Base-by-base conservation (phyloP, 2,888 invertebrate species). In the Serripes groenlandicus region DNA sequence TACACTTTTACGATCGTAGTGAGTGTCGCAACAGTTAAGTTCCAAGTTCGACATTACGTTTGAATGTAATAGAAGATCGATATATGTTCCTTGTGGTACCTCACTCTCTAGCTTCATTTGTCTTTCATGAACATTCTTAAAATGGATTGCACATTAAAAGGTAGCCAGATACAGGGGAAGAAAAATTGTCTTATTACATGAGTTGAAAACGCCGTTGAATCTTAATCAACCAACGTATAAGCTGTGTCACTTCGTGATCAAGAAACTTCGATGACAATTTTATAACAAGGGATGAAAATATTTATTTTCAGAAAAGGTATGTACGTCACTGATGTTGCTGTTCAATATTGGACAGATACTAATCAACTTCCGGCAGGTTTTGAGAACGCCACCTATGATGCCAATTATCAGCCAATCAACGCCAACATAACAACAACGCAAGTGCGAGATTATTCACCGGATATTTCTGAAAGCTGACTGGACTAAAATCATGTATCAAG, bases 341-440 rank as follows among this genome's bases (percentile, higher is more conserved):
- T 71, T 15, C 56, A 71, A 34, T 73, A 73, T 30, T 73, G 73
- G 73, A 37, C 73, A 11, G 60, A 60, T 21, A 18, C 73, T 7
- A 23, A 73, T 28, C 28, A 73, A 18, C 58, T 73, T 58, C 60
- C 73, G n/a, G 42, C 34, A 9, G 73, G 73, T 5, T 73, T 73
- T 58, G 73, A 73, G 37, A 73, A 73, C 60, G 58, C 35, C 23
- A 58, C 62, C n/a, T 73, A 73, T 30, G 60, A 73, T 28, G 73
- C 30, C 15, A 58, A 58, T 42, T 58, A 60, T 58, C 73, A 73
- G 35, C 73, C 73, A 54, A 54, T 70, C 30, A 30, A 30, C 49
- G 54, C 34, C 32, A 62, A 62, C 23, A 32, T 62, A n/a, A 62
- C 62, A 34, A n/a, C 49, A 15, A 5, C 49, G 7, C 15, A 21